These are phyloP conservation scores for Sinotaia quadrata DNA, from an alignment of 2,888 invertebrate species.

Conservation along the genomic window DNA sequence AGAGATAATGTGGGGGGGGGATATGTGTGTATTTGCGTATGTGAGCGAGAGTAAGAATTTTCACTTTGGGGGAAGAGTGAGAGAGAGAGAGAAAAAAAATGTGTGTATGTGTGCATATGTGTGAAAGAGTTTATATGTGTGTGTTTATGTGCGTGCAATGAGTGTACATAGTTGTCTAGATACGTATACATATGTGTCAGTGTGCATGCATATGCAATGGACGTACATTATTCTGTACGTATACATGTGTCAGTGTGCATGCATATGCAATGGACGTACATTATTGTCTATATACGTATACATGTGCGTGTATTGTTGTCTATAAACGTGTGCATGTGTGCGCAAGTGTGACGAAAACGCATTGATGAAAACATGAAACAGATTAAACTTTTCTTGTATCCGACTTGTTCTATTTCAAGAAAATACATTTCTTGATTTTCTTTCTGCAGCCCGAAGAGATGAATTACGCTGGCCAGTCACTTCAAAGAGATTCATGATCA, in stretches of 20 bases:
- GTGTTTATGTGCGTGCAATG: background rate
- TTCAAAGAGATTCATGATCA: no score
- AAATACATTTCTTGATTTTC: no score
- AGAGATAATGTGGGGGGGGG: background rate
- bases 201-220: background rate
- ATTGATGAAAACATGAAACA: no score
- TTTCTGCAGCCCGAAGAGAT: no score
- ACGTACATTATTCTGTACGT: no score
- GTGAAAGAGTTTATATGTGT: background rate
- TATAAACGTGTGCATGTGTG: no score
- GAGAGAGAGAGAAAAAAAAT: background rate
- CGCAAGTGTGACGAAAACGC: no score
- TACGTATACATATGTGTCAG: background rate
- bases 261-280: background rate
- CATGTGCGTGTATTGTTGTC: background rate
- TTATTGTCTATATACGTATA: background rate
- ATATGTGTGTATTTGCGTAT: background rate
- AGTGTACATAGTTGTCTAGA: background rate
- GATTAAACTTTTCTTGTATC: no score
- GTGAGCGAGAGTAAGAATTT: background rate
- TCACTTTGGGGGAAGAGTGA: background rate
- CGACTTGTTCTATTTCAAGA: no score
- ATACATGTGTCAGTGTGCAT: background rate
- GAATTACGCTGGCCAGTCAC: no score
- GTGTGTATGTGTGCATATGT: constrained; percentile 2